These are phyloP conservation scores for rat (Rattus norvegicus) DNA, from an alignment of 2,113 vertebrate genomes.

Conservation along the genomic window GRCr8 NC_086033.1:25452501-25453000, in stretches of 20 bases:
- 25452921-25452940: neutral
- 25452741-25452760: neutral
- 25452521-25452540: slow-evolving; percentile 46
- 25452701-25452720: too few species aligned
- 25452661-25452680: neutral
- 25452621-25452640: neutral
- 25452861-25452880: neutral
- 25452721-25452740: neutral
- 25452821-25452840: neutral
- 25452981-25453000: neutral
- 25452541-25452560: slow-evolving; percentile 23
- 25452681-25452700: neutral
- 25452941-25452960: neutral
- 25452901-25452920: neutral
- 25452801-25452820: neutral
- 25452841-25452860: neutral
- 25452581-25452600: slow-evolving; percentile 34
- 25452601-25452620: neutral
- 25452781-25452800: neutral
- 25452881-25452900: neutral
- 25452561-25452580: slow-evolving; percentile 11
- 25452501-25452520: slow-evolving; percentile 53
- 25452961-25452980: neutral
- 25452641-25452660: neutral
- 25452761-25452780: neutral